phyloP scores from a whole-genome alignment of 2,113 vertebrate genomes.

The Labrus mixtus region DNA sequence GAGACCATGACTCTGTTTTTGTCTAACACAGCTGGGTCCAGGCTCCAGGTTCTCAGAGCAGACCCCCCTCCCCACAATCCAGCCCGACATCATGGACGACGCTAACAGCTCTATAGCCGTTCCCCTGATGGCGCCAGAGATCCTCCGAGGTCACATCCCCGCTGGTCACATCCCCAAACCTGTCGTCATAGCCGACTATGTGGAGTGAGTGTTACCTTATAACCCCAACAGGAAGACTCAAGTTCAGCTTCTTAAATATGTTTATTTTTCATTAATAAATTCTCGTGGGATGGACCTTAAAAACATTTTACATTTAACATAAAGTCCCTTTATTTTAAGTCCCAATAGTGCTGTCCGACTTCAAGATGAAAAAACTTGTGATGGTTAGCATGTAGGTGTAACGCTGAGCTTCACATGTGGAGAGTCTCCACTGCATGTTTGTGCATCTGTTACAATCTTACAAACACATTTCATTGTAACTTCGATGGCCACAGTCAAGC shows the following conservation, averaged over 20 bases:
- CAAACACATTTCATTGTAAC: too few species aligned
- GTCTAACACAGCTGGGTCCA: slow-evolving; percentile 68
- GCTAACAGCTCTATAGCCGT: background rate
- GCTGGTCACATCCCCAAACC: slow-evolving; percentile 95
- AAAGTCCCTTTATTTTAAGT: too few species aligned
- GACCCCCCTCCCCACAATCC: slow-evolving; percentile 69
- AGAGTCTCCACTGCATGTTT: too few species aligned
- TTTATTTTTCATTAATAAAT: background rate
- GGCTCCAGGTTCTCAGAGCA: slow-evolving; percentile 67
- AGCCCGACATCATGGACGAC: slow-evolving; percentile 64
- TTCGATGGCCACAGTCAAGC: background rate
- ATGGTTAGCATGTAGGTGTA: too few species aligned
- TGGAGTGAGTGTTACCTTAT: slow-evolving; percentile 89
- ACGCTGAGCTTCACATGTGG: too few species aligned
- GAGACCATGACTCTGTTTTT: background rate
- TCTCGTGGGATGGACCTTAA: too few species aligned
- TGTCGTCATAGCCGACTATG: slow-evolving; percentile 93
- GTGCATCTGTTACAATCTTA: too few species aligned
- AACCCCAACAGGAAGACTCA: too few species aligned
- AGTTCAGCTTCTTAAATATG: background rate
- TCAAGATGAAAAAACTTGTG: too few species aligned
- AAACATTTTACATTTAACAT: too few species aligned
- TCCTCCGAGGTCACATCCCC: slow-evolving; percentile 91
- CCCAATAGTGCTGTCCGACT: too few species aligned
- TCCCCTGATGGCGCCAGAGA: slow-evolving; percentile 84